These are phyloP conservation scores for Austrolebias charrua DNA, from an alignment of 2,797 vertebrate genomes.

Conservation along the genomic window DNA sequence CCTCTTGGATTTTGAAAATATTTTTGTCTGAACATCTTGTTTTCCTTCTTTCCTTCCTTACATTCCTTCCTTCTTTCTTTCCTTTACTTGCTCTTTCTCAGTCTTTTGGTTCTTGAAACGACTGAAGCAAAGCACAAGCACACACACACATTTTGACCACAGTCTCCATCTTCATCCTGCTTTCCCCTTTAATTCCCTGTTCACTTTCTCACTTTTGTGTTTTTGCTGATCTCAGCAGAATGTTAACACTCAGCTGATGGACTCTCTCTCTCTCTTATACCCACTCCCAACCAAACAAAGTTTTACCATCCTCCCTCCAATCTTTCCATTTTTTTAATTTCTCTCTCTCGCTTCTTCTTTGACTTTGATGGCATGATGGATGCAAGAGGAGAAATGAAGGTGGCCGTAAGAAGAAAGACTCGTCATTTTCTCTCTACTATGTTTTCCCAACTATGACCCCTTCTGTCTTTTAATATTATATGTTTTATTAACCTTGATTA, in stretches of 20 bases:
- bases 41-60: not conserved
- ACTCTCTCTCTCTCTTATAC: constrained; percentile 31
- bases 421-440: not conserved
- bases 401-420: not conserved
- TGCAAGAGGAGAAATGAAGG: constrained; percentile 9
- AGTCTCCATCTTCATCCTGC: constrained; percentile 44
- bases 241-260: constrained; percentile 72
- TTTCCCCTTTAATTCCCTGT: constrained; percentile 33
- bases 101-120: constrained; percentile 19
- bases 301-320: constrained; percentile 3
- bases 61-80: not conserved
- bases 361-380: constrained; percentile 8
- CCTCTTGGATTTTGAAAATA: not conserved
- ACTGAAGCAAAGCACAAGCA: constrained; percentile 48
- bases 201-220: constrained; percentile 57
- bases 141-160: constrained; percentile 61
- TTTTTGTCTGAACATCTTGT: constrained; percentile 16
- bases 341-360: not conserved
- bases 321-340: constrained; percentile 9
- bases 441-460: not conserved
- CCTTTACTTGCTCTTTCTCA: not conserved
- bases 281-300: constrained; percentile 19
- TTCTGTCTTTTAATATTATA: constrained; percentile 23
- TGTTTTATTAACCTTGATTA: constrained; percentile 34
- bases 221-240: constrained; percentile 74